Base-by-base conservation (phyloP, 2,113 vertebrate genomes). In the Ceuthmochares aereus region DNA sequence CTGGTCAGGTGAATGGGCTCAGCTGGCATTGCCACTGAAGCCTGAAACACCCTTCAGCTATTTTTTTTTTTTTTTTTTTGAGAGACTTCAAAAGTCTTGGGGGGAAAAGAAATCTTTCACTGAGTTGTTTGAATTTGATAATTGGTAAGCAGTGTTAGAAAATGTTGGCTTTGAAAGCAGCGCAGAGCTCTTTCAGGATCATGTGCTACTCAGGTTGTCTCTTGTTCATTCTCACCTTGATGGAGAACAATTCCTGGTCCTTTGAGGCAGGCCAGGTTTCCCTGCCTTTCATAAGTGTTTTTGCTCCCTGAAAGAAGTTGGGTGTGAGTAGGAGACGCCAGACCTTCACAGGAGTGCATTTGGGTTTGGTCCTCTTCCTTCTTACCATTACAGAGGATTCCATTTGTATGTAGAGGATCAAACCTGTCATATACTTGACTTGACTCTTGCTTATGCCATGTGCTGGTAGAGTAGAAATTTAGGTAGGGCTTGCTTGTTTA, bases 1-100 rank as follows among this genome's bases (percentile, higher is more conserved):
- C 76, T 60, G 51, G 64, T 91, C 87, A 93, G 66, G 59, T 91
- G 66, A 87, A 96, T 40, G 49, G 76, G 62, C 56, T 96, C 64
- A 81, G 64, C 30, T 95, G 69, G 58, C 62, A 62, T 68, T 76
- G 69, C 55, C 3, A 3, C 56, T 75, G 62, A 73, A 91, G 62
- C 60, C 54, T 82, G 43, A 79, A 95, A 84, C 40, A 20, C 43
- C 45, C 47, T 2, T 84, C 22, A 45, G 12, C 14, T 40, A 9
- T 40, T 12, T 72, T 34, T 75, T 69, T 37, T 40, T 54, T 54
- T 8, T n/a, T 27, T 15, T 27, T 82, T 85, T 63, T 23, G n/a
- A 59, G 60, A 78, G 47, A 82, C 62, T 64, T 78, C 52, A 45
- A 69, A 84, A 92, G 64, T 22, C 43, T 75, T 15, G 3, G 84